Evolutionary conservation across 2,888 invertebrate genomes (phyloP), one percentile per base, ranked within the genome.

Genomic region (Nomada fucata): DNA sequence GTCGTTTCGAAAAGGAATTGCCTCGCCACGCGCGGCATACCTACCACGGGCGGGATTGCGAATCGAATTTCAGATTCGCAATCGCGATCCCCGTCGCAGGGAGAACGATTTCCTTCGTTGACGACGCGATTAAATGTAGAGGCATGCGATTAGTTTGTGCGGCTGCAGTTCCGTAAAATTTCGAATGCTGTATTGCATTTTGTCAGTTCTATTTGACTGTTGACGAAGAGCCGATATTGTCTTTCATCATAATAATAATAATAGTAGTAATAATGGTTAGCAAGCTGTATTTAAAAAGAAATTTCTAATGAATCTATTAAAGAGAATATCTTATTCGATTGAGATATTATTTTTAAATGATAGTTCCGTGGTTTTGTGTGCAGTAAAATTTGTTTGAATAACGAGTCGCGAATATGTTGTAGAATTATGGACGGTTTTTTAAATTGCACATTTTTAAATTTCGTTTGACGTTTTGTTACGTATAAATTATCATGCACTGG

Each of bases 1-100:
- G 36, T 75, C 76, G 50, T 68, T 68, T 53, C n/a, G 18, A 18
- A 44, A 57, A 52, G 20, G 50, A 63, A 76, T 74, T 65, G 60
- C 59, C 26, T 59, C 23, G n/a, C 59, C 13, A 13, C 76, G 44
- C 44, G 77, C 44, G 75, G 75, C 5, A 60, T 29, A 60, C 26
- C 9, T 26, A 18, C 15, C 18, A 7, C 3, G 13, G 10, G 2
- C 36, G 20, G 1, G 4, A 11, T n/a, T 15, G 57, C 1, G 26
- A 55, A 42, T 64, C 23, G 57, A 29, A 50, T 20, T 23, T 55
- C 10, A 1, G 15, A 2, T 13, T 26, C 29, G 26, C 23, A 10
- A n/a, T 20, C 20, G 2, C 26, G 20, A 7, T 23, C 3, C 55
- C 36, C 11, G 36, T 20, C 4, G 15, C 11, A 18, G 55, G 29